These are phyloP conservation scores for Ophion obscuratus DNA, from an alignment of 2,888 invertebrate genomes.

Conservation along the genomic window DNA sequence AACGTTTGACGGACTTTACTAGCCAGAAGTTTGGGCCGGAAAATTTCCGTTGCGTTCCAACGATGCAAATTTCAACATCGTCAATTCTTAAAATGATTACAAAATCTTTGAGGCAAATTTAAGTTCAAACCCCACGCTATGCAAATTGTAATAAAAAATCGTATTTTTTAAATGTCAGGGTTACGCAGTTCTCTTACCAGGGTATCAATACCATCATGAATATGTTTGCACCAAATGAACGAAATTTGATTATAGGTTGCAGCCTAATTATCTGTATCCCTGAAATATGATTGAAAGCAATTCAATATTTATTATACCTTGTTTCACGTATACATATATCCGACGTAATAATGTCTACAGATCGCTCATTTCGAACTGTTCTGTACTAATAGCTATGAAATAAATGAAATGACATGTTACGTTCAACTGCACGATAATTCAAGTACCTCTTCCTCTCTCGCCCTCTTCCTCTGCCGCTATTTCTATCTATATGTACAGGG, in stretches of 20 bases:
- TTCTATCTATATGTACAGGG: background rate
- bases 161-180: too few relatives aligned
- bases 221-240: background rate
- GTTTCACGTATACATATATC: slow-evolving; percentile 4
- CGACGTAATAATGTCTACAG: slow-evolving; percentile 1
- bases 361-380: slow-evolving; percentile 29
- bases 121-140: background rate
- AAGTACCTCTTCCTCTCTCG: background rate
- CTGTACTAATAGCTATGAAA: slow-evolving; percentile 32
- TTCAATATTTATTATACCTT: background rate
- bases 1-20: too few relatives aligned
- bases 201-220: background rate
- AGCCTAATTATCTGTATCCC: background rate
- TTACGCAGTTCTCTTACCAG: background rate
- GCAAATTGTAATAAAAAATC: too few relatives aligned
- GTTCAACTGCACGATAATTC: background rate
- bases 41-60: too few relatives aligned
- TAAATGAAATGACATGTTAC: slow-evolving; percentile 30
- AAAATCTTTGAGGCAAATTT: background rate
- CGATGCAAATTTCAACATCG: background rate
- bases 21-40: too few relatives aligned
- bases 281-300: slow-evolving; percentile 4
- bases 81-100: background rate
- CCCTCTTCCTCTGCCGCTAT: background rate
- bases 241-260: background rate